A percentile compares a stretch with the other conserved stretches of the same genome.
Evolutionary conservation across 1,140 invertebrate genomes (phyloP).

Genomic region (Drosophila albomicans): DNA sequence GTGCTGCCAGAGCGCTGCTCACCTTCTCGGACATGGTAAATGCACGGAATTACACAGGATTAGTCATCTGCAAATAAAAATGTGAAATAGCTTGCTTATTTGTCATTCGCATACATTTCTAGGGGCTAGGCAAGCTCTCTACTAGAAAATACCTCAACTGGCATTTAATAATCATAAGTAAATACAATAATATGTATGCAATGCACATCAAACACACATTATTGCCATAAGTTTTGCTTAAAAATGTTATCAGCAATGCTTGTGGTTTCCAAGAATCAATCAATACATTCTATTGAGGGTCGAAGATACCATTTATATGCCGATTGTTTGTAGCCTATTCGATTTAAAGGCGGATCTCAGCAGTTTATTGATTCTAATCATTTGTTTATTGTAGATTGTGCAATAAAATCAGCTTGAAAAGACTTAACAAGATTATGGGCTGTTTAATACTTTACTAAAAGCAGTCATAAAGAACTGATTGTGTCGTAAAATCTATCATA

Average conservation of each 20-base stretch:
- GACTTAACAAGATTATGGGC: neutral
- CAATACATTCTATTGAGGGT: no score
- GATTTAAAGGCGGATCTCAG: neutral
- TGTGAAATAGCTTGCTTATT: neutral
- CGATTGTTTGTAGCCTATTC: neutral
- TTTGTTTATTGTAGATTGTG: neutral
- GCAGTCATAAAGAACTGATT: neutral
- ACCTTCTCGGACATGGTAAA: constrained; percentile 68
- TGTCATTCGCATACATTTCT: neutral
- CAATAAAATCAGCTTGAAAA: neutral
- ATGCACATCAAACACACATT: no score
- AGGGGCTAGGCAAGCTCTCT: no score
- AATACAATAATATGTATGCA: no score
- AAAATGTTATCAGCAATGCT: no score
- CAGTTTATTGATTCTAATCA: neutral
- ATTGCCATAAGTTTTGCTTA: no score
- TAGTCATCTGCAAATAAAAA: constrained; percentile 36
- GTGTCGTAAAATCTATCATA: neutral
- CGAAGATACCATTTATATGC: neutral
- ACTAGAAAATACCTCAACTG: no score
- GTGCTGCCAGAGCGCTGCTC: constrained; percentile 63
- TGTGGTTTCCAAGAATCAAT: no score
- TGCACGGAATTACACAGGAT: constrained; percentile 19
- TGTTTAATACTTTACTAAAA: neutral
- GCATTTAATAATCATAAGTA: no score